Evolutionary conservation across 2,113 vertebrate species (phyloP).

Genomic region (Gorilla gorilla): DNA sequence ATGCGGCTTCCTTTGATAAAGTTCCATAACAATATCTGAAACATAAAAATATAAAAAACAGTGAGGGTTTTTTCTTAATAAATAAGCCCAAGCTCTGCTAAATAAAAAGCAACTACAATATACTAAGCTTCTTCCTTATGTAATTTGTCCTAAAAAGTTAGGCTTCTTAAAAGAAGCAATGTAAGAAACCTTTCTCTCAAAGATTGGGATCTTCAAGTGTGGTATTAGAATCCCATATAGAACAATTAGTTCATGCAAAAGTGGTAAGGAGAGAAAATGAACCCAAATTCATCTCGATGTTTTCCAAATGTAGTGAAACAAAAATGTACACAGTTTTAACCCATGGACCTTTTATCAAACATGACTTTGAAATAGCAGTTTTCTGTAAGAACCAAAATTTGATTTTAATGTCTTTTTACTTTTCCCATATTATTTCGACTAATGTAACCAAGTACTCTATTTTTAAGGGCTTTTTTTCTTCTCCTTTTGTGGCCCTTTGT

Average conservation of each 20-base stretch:
- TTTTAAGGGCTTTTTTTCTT: no score
- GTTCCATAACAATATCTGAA: conserved; percentile 89
- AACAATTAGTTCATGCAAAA: background rate
- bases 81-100: background rate
- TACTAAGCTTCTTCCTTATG: background rate
- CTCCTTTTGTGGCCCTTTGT: no score
- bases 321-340: background rate
- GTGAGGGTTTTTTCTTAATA: background rate
- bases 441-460: background rate
- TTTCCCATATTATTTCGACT: conserved; percentile 12
- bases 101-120: conserved; percentile 39
- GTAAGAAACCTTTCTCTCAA: background rate
- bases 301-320: conserved; percentile 43
- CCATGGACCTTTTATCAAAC: conserved; percentile 5
- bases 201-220: background rate
- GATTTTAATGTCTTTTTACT: conserved; percentile 1
- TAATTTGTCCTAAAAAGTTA: conserved; percentile 1
- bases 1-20: conserved; percentile 92
- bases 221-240: background rate
- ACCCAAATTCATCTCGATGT: background rate
- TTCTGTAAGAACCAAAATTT: background rate
- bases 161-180: background rate
- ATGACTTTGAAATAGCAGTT: background rate
- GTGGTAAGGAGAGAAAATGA: conserved; percentile 1
- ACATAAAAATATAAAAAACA: conserved; percentile 16